Evolutionary conservation across 1,140 invertebrate species (phyloP).

Genomic region (Euglossa dilemma): DNA sequence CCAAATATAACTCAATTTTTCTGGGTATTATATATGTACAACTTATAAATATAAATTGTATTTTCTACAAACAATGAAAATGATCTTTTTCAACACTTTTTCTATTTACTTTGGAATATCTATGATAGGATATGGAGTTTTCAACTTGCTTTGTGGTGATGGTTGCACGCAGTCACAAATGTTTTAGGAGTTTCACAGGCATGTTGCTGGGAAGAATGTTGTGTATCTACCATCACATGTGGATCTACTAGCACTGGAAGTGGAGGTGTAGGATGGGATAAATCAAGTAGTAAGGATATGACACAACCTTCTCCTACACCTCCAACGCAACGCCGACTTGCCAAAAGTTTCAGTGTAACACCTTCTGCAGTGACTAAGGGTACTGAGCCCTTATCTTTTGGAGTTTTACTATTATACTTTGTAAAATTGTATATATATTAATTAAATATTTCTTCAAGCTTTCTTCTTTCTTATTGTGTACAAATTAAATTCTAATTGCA

Average conservation of each 20-base stretch:
- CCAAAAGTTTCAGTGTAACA: conserved; percentile 94
- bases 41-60: conserved; percentile 1
- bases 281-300: conserved; percentile 72
- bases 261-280: conserved; percentile 72
- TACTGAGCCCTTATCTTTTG: conserved; percentile 71
- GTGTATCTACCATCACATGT: conserved; percentile 72
- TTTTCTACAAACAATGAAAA: not conserved
- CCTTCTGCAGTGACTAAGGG: conserved; percentile 86
- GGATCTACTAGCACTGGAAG: conserved; percentile 69
- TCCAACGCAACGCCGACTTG: conserved; percentile 90
- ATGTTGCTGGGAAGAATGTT: conserved; percentile 82
- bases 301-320: conserved; percentile 87
- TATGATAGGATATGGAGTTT: conserved; percentile 40
- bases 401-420: conserved; percentile 27
- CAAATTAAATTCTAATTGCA: conserved; percentile 5
- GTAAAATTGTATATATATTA: conserved; percentile 44
- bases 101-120: conserved; percentile 13
- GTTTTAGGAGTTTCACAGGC: conserved; percentile 82
- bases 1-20: not conserved
- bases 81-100: conserved; percentile 1
- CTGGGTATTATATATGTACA: conserved; percentile 4
- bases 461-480: conserved; percentile 29
- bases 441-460: conserved; percentile 15
- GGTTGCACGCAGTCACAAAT: conserved; percentile 73
- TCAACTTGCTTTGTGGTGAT: conserved; percentile 64